A percentile compares a stretch with the other conserved stretches of the same genome.
Conservation (phyloP, 2,797 vertebrate genomes). For the Coranthus polyacanthus region DNA sequence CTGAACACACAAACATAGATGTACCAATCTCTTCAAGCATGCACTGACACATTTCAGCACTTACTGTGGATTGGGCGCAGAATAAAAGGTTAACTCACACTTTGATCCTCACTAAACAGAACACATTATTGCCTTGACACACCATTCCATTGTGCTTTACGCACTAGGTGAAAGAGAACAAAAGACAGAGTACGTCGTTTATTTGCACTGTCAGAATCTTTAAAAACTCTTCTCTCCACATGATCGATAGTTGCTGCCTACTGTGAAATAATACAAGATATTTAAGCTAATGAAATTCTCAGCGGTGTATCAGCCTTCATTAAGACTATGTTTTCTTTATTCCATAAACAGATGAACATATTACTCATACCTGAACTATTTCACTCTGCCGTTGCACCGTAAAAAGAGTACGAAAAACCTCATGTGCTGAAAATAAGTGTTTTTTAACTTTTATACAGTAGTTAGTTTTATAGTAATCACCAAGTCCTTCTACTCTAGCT, state of each 20-base stretch:
- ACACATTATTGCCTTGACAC: slow-evolving; percentile 44
- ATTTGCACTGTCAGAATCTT: slow-evolving; percentile 44
- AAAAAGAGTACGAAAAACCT: slow-evolving; percentile 30
- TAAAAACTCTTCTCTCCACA: slow-evolving; percentile 44
- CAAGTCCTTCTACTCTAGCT: background rate
- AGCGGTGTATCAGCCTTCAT: slow-evolving; percentile 66
- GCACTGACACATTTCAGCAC: slow-evolving; percentile 58
- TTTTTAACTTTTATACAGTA: slow-evolving; percentile 20
- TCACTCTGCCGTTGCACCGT: slow-evolving; percentile 35
- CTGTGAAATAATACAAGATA: slow-evolving; percentile 71
- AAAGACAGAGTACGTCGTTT: slow-evolving; percentile 42
- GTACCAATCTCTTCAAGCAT: slow-evolving; percentile 55
- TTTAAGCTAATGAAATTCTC: slow-evolving; percentile 69
- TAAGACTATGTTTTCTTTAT: slow-evolving; percentile 55
- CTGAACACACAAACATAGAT: slow-evolving; percentile 21
- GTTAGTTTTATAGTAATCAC: slow-evolving; percentile 9
- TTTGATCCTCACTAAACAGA: slow-evolving; percentile 63
- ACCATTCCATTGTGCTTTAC: slow-evolving; percentile 36
- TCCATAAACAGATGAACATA: slow-evolving; percentile 52
- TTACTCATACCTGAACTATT: slow-evolving; percentile 58
- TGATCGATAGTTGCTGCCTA: slow-evolving; percentile 48
- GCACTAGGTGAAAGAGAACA: slow-evolving; percentile 29
- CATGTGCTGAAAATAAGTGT: slow-evolving; percentile 17
- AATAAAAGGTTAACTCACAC: slow-evolving; percentile 52
- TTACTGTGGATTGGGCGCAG: slow-evolving; percentile 51